Percentiles rank a stretch among this genome's conserved stretches.
phyloP scores from a whole-genome alignment of 1,140 invertebrate genomes.

The Gryon sp. region DNA sequence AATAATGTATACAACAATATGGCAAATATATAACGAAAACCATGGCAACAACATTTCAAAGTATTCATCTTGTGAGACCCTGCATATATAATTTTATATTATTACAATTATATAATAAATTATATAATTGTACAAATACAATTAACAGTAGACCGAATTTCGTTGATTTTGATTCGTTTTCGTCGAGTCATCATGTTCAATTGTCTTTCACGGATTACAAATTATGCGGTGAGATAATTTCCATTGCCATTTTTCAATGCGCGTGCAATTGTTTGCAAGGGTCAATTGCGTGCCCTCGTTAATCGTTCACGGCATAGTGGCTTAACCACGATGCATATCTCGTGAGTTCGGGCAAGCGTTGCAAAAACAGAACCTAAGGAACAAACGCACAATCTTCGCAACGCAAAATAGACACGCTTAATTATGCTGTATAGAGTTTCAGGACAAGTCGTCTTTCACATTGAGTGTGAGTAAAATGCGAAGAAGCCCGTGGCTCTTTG shows the following conservation, averaged over 20 bases:
- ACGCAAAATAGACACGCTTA: slow-evolving; percentile 66
- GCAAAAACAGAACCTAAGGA: slow-evolving; percentile 40
- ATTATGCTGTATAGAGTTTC: slow-evolving; percentile 66
- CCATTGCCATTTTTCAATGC: slow-evolving; percentile 18
- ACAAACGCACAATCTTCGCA: slow-evolving; percentile 64
- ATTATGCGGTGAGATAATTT: slow-evolving; percentile 15
- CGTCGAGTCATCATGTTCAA: neutral
- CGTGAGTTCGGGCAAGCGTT: slow-evolving; percentile 62
- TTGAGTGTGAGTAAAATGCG: slow-evolving; percentile 46
- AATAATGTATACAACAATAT: too few relatives aligned
- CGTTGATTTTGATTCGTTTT: too few relatives aligned
- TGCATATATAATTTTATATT: too few relatives aligned
- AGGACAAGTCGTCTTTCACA: slow-evolving; percentile 58
- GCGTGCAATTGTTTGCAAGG: slow-evolving; percentile 42
- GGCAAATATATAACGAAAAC: too few relatives aligned
- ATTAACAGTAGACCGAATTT: too few relatives aligned
- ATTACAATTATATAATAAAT: too few relatives aligned
- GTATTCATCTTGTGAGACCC: too few relatives aligned
- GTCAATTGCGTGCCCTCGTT: slow-evolving; percentile 67
- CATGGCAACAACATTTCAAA: too few relatives aligned
- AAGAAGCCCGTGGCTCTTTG: slow-evolving; percentile 26
- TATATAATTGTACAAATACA: too few relatives aligned
- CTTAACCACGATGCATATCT: slow-evolving; percentile 69
- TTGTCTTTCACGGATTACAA: slow-evolving; percentile 11
- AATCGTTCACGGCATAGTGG: slow-evolving; percentile 70